Conservation (phyloP, 2,113 vertebrate species). For the Albula goreensis region DNA sequence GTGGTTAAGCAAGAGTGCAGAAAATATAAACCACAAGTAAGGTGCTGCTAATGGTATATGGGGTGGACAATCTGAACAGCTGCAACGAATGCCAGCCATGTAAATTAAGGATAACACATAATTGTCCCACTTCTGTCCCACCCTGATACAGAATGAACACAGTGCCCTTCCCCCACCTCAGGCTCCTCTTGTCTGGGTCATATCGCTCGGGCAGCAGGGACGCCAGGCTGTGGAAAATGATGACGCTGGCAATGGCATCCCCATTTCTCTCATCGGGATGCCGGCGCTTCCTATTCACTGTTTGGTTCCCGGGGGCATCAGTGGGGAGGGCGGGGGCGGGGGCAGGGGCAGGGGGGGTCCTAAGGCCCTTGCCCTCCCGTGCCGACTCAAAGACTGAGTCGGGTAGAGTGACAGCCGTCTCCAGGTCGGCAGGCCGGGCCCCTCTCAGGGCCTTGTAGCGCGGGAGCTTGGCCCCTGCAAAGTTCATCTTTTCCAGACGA, state of each 20-base stretch:
- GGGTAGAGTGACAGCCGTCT: conserved; percentile 83
- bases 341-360: conserved; percentile 13
- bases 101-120: neutral
- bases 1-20: neutral
- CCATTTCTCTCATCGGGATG: conserved; percentile 74
- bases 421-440: conserved; percentile 78
- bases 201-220: conserved; percentile 84
- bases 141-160: neutral
- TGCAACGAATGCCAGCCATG: neutral
- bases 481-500: conserved; percentile 85
- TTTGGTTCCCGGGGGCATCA: conserved; percentile 59
- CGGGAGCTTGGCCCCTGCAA: conserved; percentile 79
- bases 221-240: conserved; percentile 90
- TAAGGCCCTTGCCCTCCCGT: conserved; percentile 64
- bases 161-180: conserved; percentile 68
- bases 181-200: conserved; percentile 89
- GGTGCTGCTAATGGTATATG: too few relatives aligned
- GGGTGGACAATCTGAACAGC: too few relatives aligned
- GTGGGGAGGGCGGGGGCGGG: conserved; percentile 45
- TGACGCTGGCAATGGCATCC: conserved; percentile 85
- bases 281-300: conserved; percentile 69
- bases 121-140: neutral
- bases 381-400: conserved; percentile 76
- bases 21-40: too few relatives aligned
- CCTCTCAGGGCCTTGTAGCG: conserved; percentile 82